Conservation (phyloP, 2,888 invertebrate species). For the Timandra comae region DNA sequence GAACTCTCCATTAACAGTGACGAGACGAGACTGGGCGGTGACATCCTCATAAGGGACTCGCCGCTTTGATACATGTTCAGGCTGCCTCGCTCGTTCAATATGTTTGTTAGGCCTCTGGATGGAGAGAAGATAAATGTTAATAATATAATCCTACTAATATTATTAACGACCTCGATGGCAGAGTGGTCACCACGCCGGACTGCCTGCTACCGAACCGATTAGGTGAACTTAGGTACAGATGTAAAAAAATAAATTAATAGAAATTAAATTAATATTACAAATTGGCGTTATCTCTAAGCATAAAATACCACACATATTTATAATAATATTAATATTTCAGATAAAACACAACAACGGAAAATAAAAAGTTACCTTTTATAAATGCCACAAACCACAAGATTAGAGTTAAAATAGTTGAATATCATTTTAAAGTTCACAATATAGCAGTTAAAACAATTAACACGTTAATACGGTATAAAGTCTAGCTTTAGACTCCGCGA, state of each 20-base stretch:
- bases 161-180: no score
- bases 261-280: background rate
- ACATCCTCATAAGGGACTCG: conserved; percentile 69
- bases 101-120: conserved; percentile 52
- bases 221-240: background rate
- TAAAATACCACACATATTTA: background rate
- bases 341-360: conserved; percentile 1
- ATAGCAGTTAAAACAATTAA: conserved; percentile 2
- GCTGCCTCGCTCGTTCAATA: conserved; percentile 57
- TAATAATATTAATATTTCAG: background rate
- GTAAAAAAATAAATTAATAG: background rate
- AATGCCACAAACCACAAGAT: conserved; percentile 14
- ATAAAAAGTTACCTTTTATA: conserved; percentile 10
- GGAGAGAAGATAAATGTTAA: no score
- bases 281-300: no score
- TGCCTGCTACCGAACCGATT: no score
- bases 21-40: conserved; percentile 78
- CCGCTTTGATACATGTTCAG: conserved; percentile 69
- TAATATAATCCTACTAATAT: no score
- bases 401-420: conserved; percentile 12
- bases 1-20: conserved; percentile 72
- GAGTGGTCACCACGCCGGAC: no score
- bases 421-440: conserved; percentile 15
- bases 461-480: conserved; percentile 11
- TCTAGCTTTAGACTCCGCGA: conserved; percentile 12